Conservation (phyloP, 2,113 vertebrate species). For the Saguinus midas region DNA sequence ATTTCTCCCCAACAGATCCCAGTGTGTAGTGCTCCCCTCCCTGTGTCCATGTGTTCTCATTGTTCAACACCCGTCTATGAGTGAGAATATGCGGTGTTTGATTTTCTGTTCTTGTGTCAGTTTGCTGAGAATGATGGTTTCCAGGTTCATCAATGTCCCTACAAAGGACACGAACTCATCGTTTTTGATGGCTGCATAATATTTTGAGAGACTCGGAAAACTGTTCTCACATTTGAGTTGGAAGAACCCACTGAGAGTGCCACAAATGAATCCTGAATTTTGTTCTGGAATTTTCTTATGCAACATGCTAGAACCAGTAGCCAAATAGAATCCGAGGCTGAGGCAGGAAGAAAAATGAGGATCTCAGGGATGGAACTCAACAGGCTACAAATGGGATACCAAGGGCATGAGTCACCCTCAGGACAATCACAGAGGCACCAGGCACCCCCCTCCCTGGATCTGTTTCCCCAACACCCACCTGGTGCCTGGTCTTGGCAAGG, state of each 20-base stretch:
- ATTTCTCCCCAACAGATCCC: too few relatives aligned
- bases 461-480: background rate
- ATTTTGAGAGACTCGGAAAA: background rate
- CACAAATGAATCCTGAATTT: background rate
- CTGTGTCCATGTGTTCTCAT: too few relatives aligned
- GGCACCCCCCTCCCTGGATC: rapidly evolving
- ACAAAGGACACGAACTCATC: too few relatives aligned
- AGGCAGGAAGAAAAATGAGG: background rate
- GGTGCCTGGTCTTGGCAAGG: background rate
- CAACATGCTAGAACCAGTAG: background rate
- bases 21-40: too few relatives aligned
- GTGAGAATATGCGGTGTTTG: too few relatives aligned
- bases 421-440: rapidly evolving
- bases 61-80: too few relatives aligned
- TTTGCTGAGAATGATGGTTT: too few relatives aligned
- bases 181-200: too few relatives aligned
- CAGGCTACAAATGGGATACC: background rate
- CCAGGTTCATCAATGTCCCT: too few relatives aligned
- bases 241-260: background rate
- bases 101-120: too few relatives aligned
- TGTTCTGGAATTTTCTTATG: conserved; percentile 29
- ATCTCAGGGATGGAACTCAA: background rate
- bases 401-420: background rate
- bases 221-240: background rate
- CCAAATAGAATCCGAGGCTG: background rate